Conservation (phyloP, 2,113 vertebrate species). For the Pomatostomus ruficeps region DNA sequence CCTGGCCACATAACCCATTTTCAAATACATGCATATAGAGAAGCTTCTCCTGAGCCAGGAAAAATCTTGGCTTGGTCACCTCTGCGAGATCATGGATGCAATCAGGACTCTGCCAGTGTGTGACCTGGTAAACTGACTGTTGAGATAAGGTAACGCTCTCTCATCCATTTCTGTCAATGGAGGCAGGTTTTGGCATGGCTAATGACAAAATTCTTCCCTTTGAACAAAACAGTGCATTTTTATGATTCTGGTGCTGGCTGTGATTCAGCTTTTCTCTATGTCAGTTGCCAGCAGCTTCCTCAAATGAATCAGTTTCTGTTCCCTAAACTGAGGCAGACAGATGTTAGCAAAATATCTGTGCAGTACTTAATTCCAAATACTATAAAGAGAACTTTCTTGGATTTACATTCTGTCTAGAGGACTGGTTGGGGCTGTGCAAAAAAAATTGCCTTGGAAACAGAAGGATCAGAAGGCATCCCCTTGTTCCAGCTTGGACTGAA, state of each 20-base stretch:
- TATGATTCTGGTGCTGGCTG: constrained; percentile 33
- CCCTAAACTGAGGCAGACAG: constrained; percentile 40
- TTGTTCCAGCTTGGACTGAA: not conserved
- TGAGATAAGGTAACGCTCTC: not conserved
- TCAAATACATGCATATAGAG: not conserved
- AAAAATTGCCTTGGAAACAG: not conserved
- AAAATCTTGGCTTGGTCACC: not conserved
- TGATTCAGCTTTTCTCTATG: constrained; percentile 29
- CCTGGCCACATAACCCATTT: not conserved
- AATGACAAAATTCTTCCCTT: constrained; percentile 22
- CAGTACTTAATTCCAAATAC: constrained; percentile 44
- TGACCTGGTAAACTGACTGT: constrained; percentile 32
- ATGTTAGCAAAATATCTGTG: constrained; percentile 48
- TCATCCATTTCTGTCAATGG: constrained; percentile 13
- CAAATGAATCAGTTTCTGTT: constrained; percentile 45
- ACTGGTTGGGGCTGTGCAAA: not conserved
- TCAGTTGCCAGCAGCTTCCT: constrained; percentile 57
- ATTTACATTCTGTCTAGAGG: not conserved
- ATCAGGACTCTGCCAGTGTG: not conserved
- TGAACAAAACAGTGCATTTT: constrained; percentile 25
- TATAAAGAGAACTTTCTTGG: constrained; percentile 14
- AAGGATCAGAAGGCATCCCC: not conserved
- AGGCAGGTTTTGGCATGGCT: constrained; percentile 8
- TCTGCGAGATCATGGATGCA: not conserved
- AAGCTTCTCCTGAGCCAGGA: not conserved